Percentiles rank a stretch among this genome's conserved stretches.
These are phyloP conservation scores for Bradypodion pumilum DNA, from an alignment of 2,797 vertebrate species.

Conservation along the genomic window DNA sequence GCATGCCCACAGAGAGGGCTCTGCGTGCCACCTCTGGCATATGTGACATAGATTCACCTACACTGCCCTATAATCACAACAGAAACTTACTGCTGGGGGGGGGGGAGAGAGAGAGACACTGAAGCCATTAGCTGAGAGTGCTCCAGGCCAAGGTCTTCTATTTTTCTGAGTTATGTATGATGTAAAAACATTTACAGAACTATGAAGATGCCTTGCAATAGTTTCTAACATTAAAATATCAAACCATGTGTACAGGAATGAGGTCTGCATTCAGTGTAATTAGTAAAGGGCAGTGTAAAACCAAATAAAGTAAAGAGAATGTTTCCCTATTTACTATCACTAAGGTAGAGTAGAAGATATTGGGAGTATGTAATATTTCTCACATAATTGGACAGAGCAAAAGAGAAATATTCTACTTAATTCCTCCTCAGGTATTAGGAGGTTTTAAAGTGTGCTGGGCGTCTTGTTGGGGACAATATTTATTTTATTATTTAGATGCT, in stretches of 20 bases:
- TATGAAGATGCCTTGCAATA: slow-evolving; percentile 43
- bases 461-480: too few species aligned
- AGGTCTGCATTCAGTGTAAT: slow-evolving; percentile 20
- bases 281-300: not conserved
- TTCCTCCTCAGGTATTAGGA: not conserved
- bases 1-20: too few species aligned
- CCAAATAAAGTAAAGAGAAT: not conserved
- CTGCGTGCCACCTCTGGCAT: too few species aligned
- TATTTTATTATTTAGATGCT: too few species aligned
- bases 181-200: slow-evolving; percentile 58
- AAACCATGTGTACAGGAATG: not conserved
- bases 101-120: not conserved
- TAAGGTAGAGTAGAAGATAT: not conserved
- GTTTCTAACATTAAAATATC: slow-evolving; percentile 58
- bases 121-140: slow-evolving; percentile 17
- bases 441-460: not conserved
- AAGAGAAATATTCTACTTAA: not conserved
- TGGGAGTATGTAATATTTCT: not conserved
- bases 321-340: slow-evolving; percentile 5
- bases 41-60: too few species aligned
- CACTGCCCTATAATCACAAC: too few species aligned
- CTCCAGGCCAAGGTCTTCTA: slow-evolving; percentile 42
- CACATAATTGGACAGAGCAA: not conserved
- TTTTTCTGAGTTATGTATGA: slow-evolving; percentile 66
- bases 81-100: not conserved